These are phyloP conservation scores for Carassius auratus DNA, from an alignment of 2,113 vertebrate species.

Conservation along the genomic window DNA sequence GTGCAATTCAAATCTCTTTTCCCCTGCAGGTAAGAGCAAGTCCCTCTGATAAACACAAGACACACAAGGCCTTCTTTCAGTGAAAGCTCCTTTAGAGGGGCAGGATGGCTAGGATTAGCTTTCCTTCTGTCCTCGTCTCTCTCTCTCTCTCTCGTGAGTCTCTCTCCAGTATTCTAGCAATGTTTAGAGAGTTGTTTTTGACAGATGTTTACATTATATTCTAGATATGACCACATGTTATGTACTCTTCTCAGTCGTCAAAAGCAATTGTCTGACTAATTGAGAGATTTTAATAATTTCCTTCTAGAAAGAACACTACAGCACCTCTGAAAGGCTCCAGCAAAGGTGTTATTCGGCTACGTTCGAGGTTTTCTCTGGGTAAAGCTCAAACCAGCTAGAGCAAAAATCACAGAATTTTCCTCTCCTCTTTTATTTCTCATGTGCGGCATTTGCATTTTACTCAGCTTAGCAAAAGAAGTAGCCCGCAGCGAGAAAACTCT, in stretches of 20 bases:
- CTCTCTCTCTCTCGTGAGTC: background rate
- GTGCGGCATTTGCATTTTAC: slow-evolving; percentile 60
- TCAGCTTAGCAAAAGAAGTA: slow-evolving; percentile 61
- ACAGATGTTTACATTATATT: background rate
- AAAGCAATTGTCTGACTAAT: background rate
- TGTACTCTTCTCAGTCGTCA: background rate
- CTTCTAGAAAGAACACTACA: background rate
- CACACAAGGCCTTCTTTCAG: slow-evolving; percentile 58
- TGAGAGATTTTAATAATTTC: slow-evolving; percentile 8
- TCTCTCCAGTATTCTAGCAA: background rate
- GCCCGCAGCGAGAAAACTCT: slow-evolving; percentile 57
- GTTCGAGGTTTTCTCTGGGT: slow-evolving; percentile 33
- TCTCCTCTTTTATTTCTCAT: slow-evolving; percentile 51
- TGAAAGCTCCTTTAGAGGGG: slow-evolving; percentile 49
- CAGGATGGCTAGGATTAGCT: slow-evolving; percentile 56
- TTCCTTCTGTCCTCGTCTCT: slow-evolving; percentile 49
- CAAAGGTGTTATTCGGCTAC: slow-evolving; percentile 25
- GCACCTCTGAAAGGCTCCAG: slow-evolving; percentile 8
- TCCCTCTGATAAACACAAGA: slow-evolving; percentile 52
- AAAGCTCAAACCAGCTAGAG: slow-evolving; percentile 45
- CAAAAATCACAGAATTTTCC: slow-evolving; percentile 51
- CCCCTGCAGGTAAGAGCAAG: slow-evolving; percentile 53
- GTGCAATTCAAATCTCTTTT: slow-evolving; percentile 46
- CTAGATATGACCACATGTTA: background rate
- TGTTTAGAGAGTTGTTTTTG: background rate